phyloP scores from a whole-genome alignment of 2,797 vertebrate species.

The Pantherophis vulpinus region DNA sequence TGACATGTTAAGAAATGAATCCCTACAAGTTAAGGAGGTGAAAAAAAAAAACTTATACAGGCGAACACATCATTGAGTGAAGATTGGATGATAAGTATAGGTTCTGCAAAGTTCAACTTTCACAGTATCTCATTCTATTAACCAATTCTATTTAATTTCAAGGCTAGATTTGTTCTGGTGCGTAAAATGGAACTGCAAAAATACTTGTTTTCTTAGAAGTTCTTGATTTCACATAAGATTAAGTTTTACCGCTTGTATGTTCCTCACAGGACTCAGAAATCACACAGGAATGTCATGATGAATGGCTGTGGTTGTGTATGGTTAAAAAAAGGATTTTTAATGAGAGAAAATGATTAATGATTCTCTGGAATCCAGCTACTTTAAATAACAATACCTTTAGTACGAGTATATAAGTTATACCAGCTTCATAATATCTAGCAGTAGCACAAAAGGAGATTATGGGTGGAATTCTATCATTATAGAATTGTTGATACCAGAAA shows the following conservation, averaged over 20 bases:
- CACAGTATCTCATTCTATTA: background rate
- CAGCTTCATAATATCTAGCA: background rate
- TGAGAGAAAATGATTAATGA: background rate
- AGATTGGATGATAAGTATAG: background rate
- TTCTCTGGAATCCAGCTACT: background rate
- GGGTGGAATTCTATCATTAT: background rate
- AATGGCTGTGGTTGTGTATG: background rate
- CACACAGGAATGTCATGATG: background rate
- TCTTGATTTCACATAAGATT: background rate
- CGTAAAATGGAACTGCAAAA: background rate
- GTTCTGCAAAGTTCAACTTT: rapidly evolving
- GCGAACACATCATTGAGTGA: background rate
- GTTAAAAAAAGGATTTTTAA: background rate
- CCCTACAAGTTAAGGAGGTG: background rate
- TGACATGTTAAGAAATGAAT: background rate
- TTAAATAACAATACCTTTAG: background rate
- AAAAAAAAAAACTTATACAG: background rate
- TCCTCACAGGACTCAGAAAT: background rate
- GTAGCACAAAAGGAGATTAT: background rate
- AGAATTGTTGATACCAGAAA: background rate
- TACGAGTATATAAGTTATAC: background rate
- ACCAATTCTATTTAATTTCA: background rate
- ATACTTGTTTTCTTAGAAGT: background rate
- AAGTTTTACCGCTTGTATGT: background rate
- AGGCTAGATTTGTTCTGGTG: background rate